These are phyloP conservation scores for Arctia plantaginis DNA, from an alignment of 2,888 invertebrate genomes.

Conservation along the genomic window DNA sequence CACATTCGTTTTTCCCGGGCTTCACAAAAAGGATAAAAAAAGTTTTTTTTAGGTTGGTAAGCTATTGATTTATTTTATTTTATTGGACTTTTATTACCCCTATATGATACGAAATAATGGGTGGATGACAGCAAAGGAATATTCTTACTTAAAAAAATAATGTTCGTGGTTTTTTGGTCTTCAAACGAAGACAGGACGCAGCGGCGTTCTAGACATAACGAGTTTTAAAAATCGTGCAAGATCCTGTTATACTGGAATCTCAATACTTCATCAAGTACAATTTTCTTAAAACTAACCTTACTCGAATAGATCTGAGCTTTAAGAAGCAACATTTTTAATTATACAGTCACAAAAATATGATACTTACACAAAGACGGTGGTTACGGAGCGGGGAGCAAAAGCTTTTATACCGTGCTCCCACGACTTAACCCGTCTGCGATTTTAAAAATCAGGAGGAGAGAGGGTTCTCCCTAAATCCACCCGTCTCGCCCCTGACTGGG, in stretches of 20 bases:
- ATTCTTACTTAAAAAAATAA: not conserved
- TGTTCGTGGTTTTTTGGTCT: not conserved
- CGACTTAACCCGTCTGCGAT: conserved; percentile 81
- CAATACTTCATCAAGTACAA: not conserved
- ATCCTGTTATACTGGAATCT: not conserved
- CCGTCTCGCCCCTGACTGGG: conserved; percentile 55
- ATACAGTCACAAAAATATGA: conserved; percentile 51
- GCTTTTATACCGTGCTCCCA: conserved; percentile 55
- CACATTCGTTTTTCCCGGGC: not conserved
- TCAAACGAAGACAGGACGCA: not conserved
- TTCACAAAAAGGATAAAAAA: too few relatives aligned
- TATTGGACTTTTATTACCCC: too few relatives aligned
- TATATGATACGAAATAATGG: not conserved
- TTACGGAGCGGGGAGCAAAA: conserved; percentile 54
- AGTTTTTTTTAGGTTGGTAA: too few relatives aligned
- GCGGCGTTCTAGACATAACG: not conserved
- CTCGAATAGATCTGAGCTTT: not conserved
- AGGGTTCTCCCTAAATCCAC: conserved; percentile 51
- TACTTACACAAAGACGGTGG: conserved; percentile 51
- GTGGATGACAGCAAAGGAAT: not conserved
- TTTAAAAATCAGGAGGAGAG: conserved; percentile 80
- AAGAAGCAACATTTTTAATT: conserved; percentile 38
- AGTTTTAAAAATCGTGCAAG: not conserved
- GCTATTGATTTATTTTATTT: too few relatives aligned
- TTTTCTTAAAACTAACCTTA: not conserved